Percentiles rank a stretch among this genome's conserved stretches.
Conservation (phyloP, 2,797 vertebrate species). For the Molossus alvarezi region DNA sequence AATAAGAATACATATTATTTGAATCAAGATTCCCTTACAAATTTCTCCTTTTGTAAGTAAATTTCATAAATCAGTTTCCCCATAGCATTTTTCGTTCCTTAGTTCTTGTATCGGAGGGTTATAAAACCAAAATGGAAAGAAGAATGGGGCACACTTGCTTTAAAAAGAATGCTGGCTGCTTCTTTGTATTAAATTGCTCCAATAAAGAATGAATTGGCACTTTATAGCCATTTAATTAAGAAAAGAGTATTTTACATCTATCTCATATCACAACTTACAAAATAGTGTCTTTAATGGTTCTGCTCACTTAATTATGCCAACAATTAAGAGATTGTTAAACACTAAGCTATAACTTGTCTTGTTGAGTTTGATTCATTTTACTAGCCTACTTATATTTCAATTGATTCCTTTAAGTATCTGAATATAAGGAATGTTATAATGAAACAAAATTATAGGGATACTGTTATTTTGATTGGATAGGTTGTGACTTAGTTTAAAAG, state of each 20-base stretch:
- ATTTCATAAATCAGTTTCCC: constrained; percentile 36
- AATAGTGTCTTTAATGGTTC: constrained; percentile 75
- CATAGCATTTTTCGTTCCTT: neutral
- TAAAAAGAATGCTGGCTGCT: neutral
- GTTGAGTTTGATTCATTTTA: constrained; percentile 81
- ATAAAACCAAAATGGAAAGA: neutral
- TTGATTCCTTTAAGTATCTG: constrained; percentile 7
- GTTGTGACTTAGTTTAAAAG: neutral
- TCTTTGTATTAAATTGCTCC: constrained; percentile 72
- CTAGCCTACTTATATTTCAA: constrained; percentile 19
- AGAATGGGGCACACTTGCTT: neutral
- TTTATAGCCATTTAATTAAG: constrained; percentile 81
- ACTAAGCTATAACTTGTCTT: constrained; percentile 70
- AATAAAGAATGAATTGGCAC: constrained; percentile 71
- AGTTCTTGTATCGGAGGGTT: neutral
- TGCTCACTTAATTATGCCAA: constrained; percentile 78
- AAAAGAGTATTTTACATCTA: constrained; percentile 76
- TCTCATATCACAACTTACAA: constrained; percentile 76
- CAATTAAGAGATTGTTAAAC: constrained; percentile 78
- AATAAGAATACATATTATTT: neutral
- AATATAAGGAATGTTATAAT: neutral
- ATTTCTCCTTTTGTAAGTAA: neutral
- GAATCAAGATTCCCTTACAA: neutral
- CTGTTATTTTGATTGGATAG: neutral
- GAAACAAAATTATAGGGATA: neutral